Conservation (phyloP, 2,113 vertebrate genomes). For the Odontesthes bonariensis region DNA sequence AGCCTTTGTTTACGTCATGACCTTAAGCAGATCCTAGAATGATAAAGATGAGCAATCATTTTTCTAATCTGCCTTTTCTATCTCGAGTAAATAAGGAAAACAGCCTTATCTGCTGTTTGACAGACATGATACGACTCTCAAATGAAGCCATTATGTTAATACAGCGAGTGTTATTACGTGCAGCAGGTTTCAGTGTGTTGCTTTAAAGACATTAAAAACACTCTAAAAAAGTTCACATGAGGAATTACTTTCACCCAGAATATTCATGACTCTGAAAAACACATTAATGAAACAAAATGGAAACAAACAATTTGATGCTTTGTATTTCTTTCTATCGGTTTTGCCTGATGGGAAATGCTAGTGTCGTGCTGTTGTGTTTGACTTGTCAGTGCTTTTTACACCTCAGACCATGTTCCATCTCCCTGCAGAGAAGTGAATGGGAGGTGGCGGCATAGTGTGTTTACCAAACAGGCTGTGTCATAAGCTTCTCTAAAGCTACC, state of each 20-base stretch:
- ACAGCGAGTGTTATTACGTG: too few species aligned
- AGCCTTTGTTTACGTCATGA: too few species aligned
- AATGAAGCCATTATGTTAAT: neutral
- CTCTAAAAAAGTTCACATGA: neutral
- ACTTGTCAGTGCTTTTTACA: conserved; percentile 23
- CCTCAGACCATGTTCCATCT: conserved; percentile 28
- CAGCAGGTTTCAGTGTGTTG: neutral
- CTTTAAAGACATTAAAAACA: conserved; percentile 7
- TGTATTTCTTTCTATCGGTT: neutral
- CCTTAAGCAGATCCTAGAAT: too few species aligned
- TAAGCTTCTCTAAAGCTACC: conserved; percentile 51
- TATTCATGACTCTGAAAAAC: neutral
- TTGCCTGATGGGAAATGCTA: neutral
- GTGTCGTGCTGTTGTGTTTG: conserved; percentile 7
- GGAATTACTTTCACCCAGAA: neutral
- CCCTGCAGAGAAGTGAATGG: conserved; percentile 30
- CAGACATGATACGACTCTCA: neutral
- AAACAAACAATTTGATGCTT: neutral
- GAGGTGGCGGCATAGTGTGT: conserved; percentile 46
- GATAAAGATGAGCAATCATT: too few species aligned
- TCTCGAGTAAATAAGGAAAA: too few species aligned
- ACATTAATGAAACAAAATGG: neutral
- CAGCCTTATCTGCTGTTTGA: too few species aligned
- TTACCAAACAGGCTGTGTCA: conserved; percentile 51
- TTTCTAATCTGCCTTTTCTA: too few species aligned